Evolutionary conservation across 2,113 vertebrate species (phyloP).

Genomic region (Hemibagrus wyckioides): DNA sequence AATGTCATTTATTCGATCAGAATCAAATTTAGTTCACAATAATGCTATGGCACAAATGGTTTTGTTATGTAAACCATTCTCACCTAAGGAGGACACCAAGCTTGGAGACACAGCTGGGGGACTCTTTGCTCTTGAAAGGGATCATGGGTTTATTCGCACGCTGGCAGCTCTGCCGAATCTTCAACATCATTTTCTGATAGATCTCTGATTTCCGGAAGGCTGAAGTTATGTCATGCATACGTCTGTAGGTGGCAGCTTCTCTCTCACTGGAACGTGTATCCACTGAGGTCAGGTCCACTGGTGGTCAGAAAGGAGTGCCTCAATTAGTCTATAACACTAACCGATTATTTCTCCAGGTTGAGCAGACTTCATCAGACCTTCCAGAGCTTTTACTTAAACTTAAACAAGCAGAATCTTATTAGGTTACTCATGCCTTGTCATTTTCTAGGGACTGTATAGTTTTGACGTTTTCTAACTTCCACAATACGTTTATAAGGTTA

Average conservation of each 20-base stretch:
- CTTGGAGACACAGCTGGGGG: constrained; percentile 77
- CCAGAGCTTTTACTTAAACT: background rate
- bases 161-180: constrained; percentile 73
- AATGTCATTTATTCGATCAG: background rate
- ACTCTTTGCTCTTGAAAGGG: constrained; percentile 91
- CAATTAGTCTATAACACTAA: background rate
- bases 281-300: constrained; percentile 95
- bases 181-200: constrained; percentile 73
- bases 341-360: background rate
- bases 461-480: background rate
- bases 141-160: constrained; percentile 72
- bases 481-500: background rate
- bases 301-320: constrained; percentile 36
- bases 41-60: background rate
- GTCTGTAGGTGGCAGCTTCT: constrained; percentile 84
- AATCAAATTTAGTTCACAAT: background rate
- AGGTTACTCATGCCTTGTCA: background rate
- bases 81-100: constrained; percentile 86
- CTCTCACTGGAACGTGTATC: constrained; percentile 87
- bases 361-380: constrained; percentile 18
- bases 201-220: constrained; percentile 81
- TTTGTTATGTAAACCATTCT: background rate
- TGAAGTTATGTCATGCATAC: constrained; percentile 82
- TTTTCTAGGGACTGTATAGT: too few species aligned
- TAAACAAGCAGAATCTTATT: background rate